These are phyloP conservation scores for Cardiocondyla obscurior DNA, from an alignment of 1,140 invertebrate species.

Conservation along the genomic window DNA sequence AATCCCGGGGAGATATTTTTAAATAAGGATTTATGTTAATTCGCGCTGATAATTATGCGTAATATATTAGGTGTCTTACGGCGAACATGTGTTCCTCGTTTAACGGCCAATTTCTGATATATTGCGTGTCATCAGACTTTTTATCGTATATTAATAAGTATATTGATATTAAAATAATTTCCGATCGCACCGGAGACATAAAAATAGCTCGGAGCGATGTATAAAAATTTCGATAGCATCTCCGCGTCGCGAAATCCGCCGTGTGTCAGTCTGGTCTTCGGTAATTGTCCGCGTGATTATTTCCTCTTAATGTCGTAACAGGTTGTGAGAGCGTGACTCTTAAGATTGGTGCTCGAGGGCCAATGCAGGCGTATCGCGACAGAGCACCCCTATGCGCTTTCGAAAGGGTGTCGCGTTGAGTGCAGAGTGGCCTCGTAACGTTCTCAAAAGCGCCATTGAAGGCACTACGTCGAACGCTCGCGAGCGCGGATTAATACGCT, in stretches of 20 bases:
- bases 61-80: constrained; percentile 17
- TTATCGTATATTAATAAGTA: constrained; percentile 29
- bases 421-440: constrained; percentile 52
- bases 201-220: background rate
- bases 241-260: background rate
- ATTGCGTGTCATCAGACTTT: background rate
- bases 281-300: constrained; percentile 62
- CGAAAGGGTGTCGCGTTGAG: constrained; percentile 53
- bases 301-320: constrained; percentile 66
- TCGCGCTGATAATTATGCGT: constrained; percentile 11
- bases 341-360: constrained; percentile 60
- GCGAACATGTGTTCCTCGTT: constrained; percentile 32
- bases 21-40: constrained; percentile 53
- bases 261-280: background rate
- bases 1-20: constrained; percentile 42
- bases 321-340: constrained; percentile 60
- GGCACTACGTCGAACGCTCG: constrained; percentile 39
- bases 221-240: background rate
- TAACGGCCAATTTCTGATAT: constrained; percentile 35
- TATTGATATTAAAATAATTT: constrained; percentile 10
- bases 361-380: constrained; percentile 63
- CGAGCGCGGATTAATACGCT: constrained; percentile 52
- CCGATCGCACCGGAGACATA: background rate
- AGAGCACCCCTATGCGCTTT: constrained; percentile 66
- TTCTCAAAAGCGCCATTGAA: constrained; percentile 58